Conservation (phyloP, 2,888 invertebrate genomes). For the Eupithecia inturbata region DNA sequence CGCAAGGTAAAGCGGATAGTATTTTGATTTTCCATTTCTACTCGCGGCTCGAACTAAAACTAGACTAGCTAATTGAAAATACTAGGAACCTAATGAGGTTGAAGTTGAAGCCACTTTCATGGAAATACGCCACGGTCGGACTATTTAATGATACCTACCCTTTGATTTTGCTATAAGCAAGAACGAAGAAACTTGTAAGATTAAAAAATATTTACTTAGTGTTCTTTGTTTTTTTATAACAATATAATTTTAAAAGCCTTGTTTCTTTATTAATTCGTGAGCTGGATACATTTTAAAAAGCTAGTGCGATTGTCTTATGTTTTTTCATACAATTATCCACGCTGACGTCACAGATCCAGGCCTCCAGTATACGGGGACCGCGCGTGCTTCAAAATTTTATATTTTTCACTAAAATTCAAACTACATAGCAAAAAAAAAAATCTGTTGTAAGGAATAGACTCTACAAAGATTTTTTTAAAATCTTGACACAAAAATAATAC, state of each 20-base stretch:
- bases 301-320: no score
- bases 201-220: neutral
- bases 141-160: neutral
- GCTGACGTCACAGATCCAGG: no score
- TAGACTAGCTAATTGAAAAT: conserved; percentile 16
- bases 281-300: no score
- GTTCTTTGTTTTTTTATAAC: neutral
- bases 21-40: conserved; percentile 11
- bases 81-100: conserved; percentile 3
- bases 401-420: no score
- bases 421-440: no score
- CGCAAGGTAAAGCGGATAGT: neutral
- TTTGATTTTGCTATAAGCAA: neutral
- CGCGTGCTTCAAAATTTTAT: no score
- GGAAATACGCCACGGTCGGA: neutral
- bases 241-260: no score
- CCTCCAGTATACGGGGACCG: no score
- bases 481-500: neutral
- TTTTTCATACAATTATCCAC: no score
- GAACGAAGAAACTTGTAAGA: neutral
- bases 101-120: conserved; percentile 8
- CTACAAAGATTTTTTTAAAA: neutral
- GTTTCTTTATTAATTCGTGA: no score
- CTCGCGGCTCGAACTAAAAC: neutral
- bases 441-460: no score